Base-by-base conservation (phyloP, 1,140 invertebrate species). In the Halictus rubicundus region DNA sequence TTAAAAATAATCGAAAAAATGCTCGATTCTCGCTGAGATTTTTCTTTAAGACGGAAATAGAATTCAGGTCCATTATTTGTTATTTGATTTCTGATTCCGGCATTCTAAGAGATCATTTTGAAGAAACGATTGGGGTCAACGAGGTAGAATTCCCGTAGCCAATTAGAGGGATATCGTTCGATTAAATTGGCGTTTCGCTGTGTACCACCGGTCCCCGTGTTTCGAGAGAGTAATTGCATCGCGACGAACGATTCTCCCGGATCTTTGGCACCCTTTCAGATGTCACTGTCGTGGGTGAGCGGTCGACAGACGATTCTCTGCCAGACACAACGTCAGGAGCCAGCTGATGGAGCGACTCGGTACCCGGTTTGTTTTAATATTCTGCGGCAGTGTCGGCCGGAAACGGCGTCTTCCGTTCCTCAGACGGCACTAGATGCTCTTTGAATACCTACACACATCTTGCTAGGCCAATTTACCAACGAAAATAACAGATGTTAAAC, bases 351-450 rank as follows among this genome's bases (percentile, higher is more conserved):
- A 54, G 21, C 49, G 49, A 21, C 49, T 16, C 0, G 49, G 49
- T 54, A 54, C 49, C 49, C n/a, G n/a, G 49, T 54, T 54, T 54
- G 49, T 54, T n/a, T 54, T 54, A 54, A 54, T 54, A 54, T 54
- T 54, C 49, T 3, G 7, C 49, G 49, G 49, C 7, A 54, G 49
- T 8, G 16, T 21, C 49, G 49, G 49, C 49, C 49, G 49, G 49
- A 54, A 54, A 54, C 49, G 49, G 16, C 49, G 49, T 5, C 19
- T 54, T 54, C 49, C 49, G 49, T 54, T 54, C 21, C 49, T 6
- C 21, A 54, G 21, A 6, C 49, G 49, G 7, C 49, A 54, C 14
- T 21, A 19, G 49, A 54, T 54, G 49, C 7, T 21, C 16, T 21
- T 54, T 54, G 49, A 54, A 54, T 54, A 54, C 16, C 5, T 21